These are phyloP conservation scores for Anoplolepis gracilipes DNA, from an alignment of 1,140 invertebrate species.

Conservation along the genomic window DNA sequence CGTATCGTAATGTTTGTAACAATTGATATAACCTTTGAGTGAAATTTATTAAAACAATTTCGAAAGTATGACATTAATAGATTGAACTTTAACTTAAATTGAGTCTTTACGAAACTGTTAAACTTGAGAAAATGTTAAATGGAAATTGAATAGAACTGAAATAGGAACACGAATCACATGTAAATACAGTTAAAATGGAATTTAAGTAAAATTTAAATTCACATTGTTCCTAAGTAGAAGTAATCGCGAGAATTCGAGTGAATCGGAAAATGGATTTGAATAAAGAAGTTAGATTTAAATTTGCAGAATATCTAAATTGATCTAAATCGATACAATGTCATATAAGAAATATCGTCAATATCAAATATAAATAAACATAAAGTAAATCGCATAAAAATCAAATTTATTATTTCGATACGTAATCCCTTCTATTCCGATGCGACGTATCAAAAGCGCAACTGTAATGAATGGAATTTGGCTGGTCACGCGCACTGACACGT, in stretches of 20 bases:
- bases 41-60: constrained; percentile 31
- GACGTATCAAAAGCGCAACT: background rate
- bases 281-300: constrained; percentile 27
- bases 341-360: background rate
- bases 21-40: background rate
- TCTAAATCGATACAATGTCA: background rate
- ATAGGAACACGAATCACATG: constrained; percentile 11
- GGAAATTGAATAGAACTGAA: constrained; percentile 26
- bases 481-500: constrained; percentile 5
- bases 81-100: constrained; percentile 40
- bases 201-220: constrained; percentile 45
- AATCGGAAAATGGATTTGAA: background rate
- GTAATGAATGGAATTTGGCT: constrained; percentile 36
- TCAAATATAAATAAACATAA: background rate
- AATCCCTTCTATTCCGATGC: background rate
- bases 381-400: constrained; percentile 21
- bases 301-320: background rate
- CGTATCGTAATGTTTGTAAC: background rate
- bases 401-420: background rate
- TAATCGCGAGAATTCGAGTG: background rate
- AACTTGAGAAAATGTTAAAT: constrained; percentile 45
- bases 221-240: constrained; percentile 19
- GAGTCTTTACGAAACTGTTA: background rate
- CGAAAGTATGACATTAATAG: background rate
- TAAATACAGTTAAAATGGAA: constrained; percentile 42